Base-by-base conservation (phyloP, 2,888 invertebrate species). In the Ceriagrion tenellum region DNA sequence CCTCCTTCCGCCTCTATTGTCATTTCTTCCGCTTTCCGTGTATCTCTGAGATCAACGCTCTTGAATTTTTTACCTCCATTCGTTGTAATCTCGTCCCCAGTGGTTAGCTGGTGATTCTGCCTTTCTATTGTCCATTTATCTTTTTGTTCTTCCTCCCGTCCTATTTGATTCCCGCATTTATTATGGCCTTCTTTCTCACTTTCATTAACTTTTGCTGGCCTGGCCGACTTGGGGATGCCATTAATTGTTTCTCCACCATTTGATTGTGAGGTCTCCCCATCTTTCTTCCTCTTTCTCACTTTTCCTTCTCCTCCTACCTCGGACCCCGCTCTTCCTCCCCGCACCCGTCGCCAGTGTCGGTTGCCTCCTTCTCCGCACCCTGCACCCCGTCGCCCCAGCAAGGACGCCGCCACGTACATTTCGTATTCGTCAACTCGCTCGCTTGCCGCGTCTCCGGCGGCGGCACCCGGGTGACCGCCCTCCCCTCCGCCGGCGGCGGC, bases 361-460 rank as follows among this genome's bases (percentile, higher is more conserved):
- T 18, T 35, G 47, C 12, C 35, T 4, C 59, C 63, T 59, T 30
- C 74, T 35, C 69, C 93, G 69, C 91, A 91, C 91, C 91, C 91
- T 30, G 55, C 74, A 35, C 74, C 69, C 69, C 26, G 69, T n/a
- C 93, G 40, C 47, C 93, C 93, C 26, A 74, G 47, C 26, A 55
- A 47, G 69, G 47, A 69, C 16, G 93, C 93, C 93, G 74, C 74
- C 69, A 6, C 47, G 69, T 69, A 93, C 93, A 93, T 93, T 93
- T 93, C 74, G 74, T 93, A 93, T 93, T 93, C 93, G 69, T 93
- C 93, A 26, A 6, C 74, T n/a, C 26, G 26, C 13, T 63, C 63
- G 40, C 63, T 26, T 35, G 10, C 63, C 23, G 59, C 59, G 0
- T 16, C 59, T 20, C 26, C 91, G 40, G 35, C n/a, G n/a, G 55